These are phyloP conservation scores for Chrysomallon squamiferum DNA, from an alignment of 1,140 invertebrate genomes.

Conservation along the genomic window DNA sequence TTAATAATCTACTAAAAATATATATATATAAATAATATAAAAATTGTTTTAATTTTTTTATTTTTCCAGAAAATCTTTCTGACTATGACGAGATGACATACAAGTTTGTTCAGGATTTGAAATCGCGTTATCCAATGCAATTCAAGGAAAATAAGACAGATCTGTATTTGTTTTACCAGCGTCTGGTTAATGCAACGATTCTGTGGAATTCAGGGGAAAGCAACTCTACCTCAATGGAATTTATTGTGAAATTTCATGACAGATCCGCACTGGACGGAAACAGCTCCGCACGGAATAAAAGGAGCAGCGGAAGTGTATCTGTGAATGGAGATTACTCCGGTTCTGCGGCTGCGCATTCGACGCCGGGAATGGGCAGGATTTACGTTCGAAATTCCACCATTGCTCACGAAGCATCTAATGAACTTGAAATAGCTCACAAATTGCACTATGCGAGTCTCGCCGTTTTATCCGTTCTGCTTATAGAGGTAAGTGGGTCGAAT, in stretches of 20 bases:
- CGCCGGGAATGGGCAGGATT: background rate
- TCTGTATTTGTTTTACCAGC: background rate
- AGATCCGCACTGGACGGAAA: background rate
- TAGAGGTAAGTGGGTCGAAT: constrained; percentile 32
- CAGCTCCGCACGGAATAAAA: background rate
- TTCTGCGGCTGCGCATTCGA: background rate
- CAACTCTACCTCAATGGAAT: background rate
- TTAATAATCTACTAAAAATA: too few species aligned
- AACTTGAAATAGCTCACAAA: constrained; percentile 26
- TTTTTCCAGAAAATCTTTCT: too few species aligned
- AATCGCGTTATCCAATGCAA: background rate
- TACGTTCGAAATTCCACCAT: background rate
- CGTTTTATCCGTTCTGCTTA: constrained; percentile 26
- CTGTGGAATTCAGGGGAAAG: background rate
- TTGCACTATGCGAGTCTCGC: constrained; percentile 31
- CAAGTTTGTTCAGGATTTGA: too few species aligned
- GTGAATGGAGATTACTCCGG: background rate
- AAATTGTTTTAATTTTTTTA: too few species aligned
- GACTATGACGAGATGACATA: too few species aligned
- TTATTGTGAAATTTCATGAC: background rate
- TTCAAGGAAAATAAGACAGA: background rate
- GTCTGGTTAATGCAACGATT: background rate
- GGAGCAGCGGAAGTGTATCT: background rate
- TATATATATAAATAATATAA: too few species aligned
- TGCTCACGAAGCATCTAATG: background rate